A percentile compares a stretch with the other conserved stretches of the same genome.
These are phyloP conservation scores for Pygoscelis adeliae DNA, from an alignment of 2,113 vertebrate species.

Conservation along the genomic window DNA sequence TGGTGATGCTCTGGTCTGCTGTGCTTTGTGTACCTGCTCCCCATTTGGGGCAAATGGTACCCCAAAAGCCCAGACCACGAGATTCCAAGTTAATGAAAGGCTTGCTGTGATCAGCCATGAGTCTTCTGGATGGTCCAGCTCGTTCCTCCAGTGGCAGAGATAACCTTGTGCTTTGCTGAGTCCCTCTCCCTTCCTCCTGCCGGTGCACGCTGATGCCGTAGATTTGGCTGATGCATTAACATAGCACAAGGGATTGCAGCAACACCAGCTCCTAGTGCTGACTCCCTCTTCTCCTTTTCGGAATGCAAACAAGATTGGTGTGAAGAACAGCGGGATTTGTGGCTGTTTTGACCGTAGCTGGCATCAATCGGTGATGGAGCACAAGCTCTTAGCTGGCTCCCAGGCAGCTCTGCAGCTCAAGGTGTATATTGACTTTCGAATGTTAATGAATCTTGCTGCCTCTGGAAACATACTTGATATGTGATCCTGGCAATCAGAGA, in stretches of 20 bases:
- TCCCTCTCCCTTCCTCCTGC: background rate
- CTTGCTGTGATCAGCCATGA: background rate
- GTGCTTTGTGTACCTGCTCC: background rate
- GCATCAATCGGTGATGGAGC: background rate
- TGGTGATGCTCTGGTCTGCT: background rate
- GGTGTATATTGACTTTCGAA: background rate
- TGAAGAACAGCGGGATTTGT: background rate
- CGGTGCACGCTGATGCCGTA: rapidly evolving
- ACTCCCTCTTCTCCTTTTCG: background rate
- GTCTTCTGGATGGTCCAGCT: background rate
- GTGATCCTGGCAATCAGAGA: background rate
- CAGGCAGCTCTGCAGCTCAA: background rate
- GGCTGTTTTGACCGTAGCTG: background rate
- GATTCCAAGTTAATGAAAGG: background rate
- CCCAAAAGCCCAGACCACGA: background rate
- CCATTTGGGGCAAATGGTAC: background rate
- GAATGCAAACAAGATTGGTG: background rate
- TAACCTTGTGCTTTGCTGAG: background rate
- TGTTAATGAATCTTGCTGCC: background rate
- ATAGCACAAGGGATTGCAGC: background rate
- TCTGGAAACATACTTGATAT: background rate
- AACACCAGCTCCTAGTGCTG: background rate
- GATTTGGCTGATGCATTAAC: background rate
- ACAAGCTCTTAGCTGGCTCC: background rate
- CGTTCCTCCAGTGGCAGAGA: background rate